phyloP scores from a whole-genome alignment of 2,113 vertebrate species.

The Neodon shergylaensis region DNA sequence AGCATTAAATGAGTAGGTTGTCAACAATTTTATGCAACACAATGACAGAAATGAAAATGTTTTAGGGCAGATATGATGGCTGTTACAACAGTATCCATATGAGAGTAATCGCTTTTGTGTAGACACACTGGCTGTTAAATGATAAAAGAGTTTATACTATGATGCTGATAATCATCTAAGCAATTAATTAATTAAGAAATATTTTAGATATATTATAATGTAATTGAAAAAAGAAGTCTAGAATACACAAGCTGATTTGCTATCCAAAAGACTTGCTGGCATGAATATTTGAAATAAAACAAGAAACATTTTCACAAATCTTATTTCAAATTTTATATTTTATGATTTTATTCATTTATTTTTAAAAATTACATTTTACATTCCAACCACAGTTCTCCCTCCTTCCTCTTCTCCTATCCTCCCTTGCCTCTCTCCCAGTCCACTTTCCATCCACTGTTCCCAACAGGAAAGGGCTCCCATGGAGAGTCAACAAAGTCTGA shows the following conservation, averaged over 20 bases:
- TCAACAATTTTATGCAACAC: not conserved
- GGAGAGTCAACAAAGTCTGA: too few species aligned
- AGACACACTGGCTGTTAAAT: not conserved
- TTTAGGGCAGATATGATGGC: not conserved
- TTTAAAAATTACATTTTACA: too few species aligned
- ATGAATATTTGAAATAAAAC: not conserved
- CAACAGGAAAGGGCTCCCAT: too few species aligned
- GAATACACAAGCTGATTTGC: constrained; percentile 17
- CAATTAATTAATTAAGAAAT: not conserved
- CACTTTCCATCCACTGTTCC: too few species aligned
- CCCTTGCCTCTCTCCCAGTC: too few species aligned
- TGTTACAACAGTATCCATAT: not conserved
- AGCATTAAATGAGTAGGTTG: not conserved
- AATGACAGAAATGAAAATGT: not conserved
- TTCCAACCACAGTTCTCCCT: too few species aligned
- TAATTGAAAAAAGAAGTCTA: not conserved
- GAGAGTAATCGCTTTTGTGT: not conserved
- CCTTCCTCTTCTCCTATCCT: too few species aligned
- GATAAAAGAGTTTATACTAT: not conserved
- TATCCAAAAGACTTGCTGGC: not conserved
- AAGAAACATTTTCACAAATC: not conserved
- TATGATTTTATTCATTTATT: too few species aligned
- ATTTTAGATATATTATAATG: not conserved
- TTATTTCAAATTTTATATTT: not conserved
- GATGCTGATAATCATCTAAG: not conserved